A percentile compares a stretch with the other conserved stretches of the same genome.
Evolutionary conservation across 2,797 vertebrate genomes (phyloP).

Genomic region (Jordanella pulchra): DNA sequence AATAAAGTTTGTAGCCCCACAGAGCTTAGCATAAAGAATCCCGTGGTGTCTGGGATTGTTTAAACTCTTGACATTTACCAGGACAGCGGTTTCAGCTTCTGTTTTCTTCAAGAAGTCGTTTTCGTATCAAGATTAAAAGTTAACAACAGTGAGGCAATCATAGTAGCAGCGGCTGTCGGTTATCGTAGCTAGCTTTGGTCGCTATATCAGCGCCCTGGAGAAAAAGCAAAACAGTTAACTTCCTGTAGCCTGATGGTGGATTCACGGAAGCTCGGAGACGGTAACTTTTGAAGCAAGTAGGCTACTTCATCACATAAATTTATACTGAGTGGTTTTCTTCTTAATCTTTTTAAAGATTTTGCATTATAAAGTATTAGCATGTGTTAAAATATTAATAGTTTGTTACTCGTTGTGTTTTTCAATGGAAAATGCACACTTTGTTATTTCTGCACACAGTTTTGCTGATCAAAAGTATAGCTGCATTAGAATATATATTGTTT

Average conservation of each 20-base stretch:
- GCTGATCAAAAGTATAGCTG: background rate
- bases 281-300: fast-evolving
- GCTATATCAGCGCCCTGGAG: constrained; percentile 24
- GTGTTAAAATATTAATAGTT: background rate
- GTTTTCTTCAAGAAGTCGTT: constrained; percentile 32
- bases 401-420: background rate
- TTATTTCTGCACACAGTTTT: background rate
- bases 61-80: constrained; percentile 58
- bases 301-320: background rate
- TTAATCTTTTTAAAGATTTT: background rate
- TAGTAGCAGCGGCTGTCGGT: constrained; percentile 13
- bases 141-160: background rate
- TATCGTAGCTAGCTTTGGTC: constrained; percentile 42
- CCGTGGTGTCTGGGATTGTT: background rate
- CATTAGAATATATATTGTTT: background rate
- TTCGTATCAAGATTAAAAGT: constrained; percentile 9
- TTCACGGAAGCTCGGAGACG: constrained; percentile 27
- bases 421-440: background rate
- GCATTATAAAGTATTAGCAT: background rate
- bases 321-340: background rate
- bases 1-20: background rate
- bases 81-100: constrained; percentile 46
- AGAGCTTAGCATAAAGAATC: background rate
- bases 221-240: constrained; percentile 41
- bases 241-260: constrained; percentile 57